Conservation (phyloP, 2,888 invertebrate species). For the Octodonta nipae region DNA sequence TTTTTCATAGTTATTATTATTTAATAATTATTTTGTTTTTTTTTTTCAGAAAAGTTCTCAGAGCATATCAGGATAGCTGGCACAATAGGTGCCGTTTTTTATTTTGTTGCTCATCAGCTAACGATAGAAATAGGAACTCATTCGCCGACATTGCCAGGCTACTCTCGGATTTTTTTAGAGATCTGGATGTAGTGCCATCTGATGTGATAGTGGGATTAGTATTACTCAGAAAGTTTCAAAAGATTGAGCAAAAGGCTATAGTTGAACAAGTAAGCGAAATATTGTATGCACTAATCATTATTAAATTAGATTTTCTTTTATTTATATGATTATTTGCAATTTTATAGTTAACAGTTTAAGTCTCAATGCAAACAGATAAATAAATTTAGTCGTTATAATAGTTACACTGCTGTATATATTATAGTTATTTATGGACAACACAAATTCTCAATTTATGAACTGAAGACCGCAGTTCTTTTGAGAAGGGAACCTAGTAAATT, state of each 20-base stretch:
- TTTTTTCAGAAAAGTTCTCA: conserved; percentile 61
- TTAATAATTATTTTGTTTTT: neutral
- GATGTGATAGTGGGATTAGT: conserved; percentile 77
- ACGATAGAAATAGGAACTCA: conserved; percentile 66
- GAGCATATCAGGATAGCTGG: conserved; percentile 81
- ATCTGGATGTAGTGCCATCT: conserved; percentile 75
- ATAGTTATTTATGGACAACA: too few species aligned
- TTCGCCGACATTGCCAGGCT: conserved; percentile 73
- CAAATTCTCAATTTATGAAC: too few species aligned
- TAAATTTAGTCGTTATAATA: too few species aligned
- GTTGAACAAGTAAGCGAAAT: conserved; percentile 50
- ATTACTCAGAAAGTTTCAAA: conserved; percentile 65
- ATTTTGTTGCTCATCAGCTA: conserved; percentile 70
- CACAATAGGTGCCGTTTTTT: conserved; percentile 66
- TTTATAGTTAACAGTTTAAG: too few species aligned
- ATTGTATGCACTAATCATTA: too few species aligned
- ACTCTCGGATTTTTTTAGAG: conserved; percentile 75
- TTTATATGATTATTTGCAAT: too few species aligned
- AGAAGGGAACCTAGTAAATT: too few species aligned
- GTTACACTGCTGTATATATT: too few species aligned
- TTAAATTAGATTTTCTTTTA: too few species aligned
- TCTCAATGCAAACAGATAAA: too few species aligned
- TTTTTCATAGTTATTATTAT: neutral
- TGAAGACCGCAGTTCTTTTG: too few species aligned
- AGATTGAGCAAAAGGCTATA: conserved; percentile 60